phyloP scores from a whole-genome alignment of 2,797 vertebrate genomes.

The Graptemys geographica region DNA sequence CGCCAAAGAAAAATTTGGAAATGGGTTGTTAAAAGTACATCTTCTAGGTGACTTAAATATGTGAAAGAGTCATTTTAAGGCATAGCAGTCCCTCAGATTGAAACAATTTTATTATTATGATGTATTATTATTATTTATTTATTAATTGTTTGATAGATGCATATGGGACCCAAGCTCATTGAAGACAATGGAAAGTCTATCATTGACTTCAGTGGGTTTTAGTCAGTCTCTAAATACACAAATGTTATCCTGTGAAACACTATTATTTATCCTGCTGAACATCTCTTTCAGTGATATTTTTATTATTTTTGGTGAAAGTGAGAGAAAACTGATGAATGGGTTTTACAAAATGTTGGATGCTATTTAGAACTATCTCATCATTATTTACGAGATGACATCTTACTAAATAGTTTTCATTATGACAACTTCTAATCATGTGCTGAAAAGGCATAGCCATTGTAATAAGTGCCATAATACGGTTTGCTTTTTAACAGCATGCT shows the following conservation, averaged over 20 bases:
- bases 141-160: background rate
- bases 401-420: background rate
- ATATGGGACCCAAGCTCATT: background rate
- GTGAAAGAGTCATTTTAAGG: background rate
- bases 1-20: background rate
- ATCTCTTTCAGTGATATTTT: background rate
- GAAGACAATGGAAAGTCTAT: background rate
- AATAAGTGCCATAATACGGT: background rate
- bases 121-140: background rate
- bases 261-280: accelerated
- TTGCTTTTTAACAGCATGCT: slow-evolving; percentile 36
- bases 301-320: background rate
- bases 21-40: background rate
- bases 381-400: background rate
- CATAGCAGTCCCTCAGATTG: background rate
- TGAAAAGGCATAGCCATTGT: background rate
- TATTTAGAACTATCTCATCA: background rate
- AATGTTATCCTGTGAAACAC: background rate
- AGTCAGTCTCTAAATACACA: accelerated
- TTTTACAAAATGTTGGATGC: accelerated
- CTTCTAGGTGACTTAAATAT: background rate
- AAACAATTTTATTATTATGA: background rate
- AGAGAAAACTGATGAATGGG: background rate
- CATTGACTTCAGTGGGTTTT: background rate
- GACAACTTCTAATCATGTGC: background rate